Conservation (phyloP, 1,140 invertebrate genomes). For the Vanessa tameamea region DNA sequence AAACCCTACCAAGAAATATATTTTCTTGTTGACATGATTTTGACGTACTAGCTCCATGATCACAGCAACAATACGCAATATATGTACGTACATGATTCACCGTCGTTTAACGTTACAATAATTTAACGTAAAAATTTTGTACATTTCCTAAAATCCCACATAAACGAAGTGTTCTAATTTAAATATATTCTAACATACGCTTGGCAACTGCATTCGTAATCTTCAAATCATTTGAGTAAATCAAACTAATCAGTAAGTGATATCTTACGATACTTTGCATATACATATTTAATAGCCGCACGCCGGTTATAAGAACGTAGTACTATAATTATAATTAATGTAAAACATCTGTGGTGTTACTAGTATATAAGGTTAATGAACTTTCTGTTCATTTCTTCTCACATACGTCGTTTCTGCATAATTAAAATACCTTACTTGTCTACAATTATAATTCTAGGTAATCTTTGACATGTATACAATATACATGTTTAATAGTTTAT, state of each 20-base stretch:
- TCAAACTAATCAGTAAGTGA: conserved; percentile 11
- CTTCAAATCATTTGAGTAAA: neutral
- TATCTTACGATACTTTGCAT: conserved; percentile 4
- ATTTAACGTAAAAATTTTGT: no score
- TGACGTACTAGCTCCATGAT: no score
- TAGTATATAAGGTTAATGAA: conserved; percentile 1
- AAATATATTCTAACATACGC: neutral
- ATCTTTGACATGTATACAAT: no score
- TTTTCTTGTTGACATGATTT: no score
- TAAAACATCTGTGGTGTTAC: conserved; percentile 4
- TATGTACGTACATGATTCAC: no score
- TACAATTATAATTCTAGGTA: no score
- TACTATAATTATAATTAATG: conserved; percentile 14
- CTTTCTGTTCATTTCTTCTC: conserved; percentile 9
- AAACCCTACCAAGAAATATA: no score
- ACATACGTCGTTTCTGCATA: neutral
- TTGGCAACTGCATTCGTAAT: conserved; percentile 3
- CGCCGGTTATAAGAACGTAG: neutral
- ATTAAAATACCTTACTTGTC: neutral
- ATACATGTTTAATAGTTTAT: no score
- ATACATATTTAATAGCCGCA: conserved; percentile 8
- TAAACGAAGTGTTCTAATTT: neutral
- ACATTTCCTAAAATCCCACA: no score
- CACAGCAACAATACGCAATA: no score
- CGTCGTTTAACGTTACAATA: no score